A percentile compares a stretch with the other conserved stretches of the same genome.
phyloP scores from a whole-genome alignment of 2,113 vertebrate species.

The Heterochromis multidens region DNA sequence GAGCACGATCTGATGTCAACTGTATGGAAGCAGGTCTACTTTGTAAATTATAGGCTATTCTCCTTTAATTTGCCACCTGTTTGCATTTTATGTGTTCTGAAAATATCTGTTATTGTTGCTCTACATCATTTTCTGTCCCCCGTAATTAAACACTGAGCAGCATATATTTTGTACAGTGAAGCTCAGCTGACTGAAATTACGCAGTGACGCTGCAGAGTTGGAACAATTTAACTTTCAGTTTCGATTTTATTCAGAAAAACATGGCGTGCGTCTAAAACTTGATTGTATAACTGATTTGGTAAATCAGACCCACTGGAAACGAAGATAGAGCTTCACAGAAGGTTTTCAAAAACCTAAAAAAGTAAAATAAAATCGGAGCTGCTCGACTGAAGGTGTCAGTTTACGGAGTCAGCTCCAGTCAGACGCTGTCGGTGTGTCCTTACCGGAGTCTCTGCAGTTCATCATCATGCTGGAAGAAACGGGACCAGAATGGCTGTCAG shows the following conservation, averaged over 20 bases:
- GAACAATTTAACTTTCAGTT: constrained; percentile 44
- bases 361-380: rapidly evolving
- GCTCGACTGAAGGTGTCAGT: not conserved
- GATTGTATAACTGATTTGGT: not conserved
- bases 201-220: not conserved
- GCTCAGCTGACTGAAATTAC: not conserved
- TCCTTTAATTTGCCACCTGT: no score
- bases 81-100: no score
- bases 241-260: constrained; percentile 1
- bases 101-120: no score
- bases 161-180: no score
- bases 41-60: no score
- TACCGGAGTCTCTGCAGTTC: not conserved
- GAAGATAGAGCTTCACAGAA: rapidly evolving
- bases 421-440: not conserved
- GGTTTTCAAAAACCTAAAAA: not conserved
- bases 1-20: no score
- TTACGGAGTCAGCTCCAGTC: not conserved
- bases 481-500: constrained; percentile 53
- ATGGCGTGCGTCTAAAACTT: constrained; percentile 7
- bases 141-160: no score
- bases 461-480: constrained; percentile 54
- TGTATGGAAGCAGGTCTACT: no score
- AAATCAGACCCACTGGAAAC: not conserved
- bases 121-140: no score